Evolutionary conservation across 2,888 invertebrate genomes (phyloP).

Genomic region (Tenthredo distinguenda): DNA sequence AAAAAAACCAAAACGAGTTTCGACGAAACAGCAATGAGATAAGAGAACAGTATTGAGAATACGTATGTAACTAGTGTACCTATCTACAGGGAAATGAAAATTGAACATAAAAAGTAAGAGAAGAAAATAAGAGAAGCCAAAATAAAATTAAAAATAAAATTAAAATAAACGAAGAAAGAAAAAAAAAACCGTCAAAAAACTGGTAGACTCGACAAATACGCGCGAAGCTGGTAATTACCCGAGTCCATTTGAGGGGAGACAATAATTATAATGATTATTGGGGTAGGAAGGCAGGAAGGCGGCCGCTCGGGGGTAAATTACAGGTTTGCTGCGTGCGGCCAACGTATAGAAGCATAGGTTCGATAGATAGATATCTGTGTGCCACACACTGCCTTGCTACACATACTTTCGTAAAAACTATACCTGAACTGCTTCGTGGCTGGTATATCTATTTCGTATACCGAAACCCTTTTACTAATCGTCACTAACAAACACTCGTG

Average conservation of each 20-base stretch:
- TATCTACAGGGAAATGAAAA: neutral
- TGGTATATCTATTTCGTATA: neutral
- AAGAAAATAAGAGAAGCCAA: neutral
- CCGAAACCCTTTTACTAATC: neutral
- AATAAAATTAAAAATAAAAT: neutral
- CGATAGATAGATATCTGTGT: conserved; percentile 74
- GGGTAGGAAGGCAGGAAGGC: conserved; percentile 73
- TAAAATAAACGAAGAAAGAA: neutral
- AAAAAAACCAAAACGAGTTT: neutral
- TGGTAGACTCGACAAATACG: conserved; percentile 66
- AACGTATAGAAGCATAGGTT: conserved; percentile 73
- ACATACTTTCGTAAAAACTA: neutral
- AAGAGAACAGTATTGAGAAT: neutral
- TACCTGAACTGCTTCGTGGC: neutral
- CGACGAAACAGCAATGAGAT: neutral
- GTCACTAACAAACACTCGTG: neutral
- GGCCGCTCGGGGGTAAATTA: conserved; percentile 74
- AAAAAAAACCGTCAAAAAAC: neutral
- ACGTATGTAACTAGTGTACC: neutral
- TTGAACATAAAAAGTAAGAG: neutral
- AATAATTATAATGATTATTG: conserved; percentile 77
- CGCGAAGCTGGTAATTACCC: conserved; percentile 71
- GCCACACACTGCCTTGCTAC: conserved; percentile 19
- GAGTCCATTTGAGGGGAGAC: conserved; percentile 74
- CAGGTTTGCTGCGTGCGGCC: conserved; percentile 73